Evolutionary conservation across 2,113 vertebrate genomes (phyloP), one percentile per base, ranked within the genome.

Genomic region (Danionella cerebrum): DNA sequence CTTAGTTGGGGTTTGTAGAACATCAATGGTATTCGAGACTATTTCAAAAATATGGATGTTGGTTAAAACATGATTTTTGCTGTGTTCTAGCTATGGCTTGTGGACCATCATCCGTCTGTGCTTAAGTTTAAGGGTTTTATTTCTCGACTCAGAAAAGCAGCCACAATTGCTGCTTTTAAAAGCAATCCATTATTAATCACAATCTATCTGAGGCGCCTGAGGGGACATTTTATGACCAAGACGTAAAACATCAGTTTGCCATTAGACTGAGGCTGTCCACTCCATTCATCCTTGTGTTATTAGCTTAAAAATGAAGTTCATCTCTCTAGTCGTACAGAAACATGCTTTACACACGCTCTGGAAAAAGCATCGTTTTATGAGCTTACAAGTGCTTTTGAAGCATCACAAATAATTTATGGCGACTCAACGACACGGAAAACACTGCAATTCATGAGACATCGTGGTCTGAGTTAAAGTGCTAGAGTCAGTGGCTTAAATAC

Each of bases 331-430:
- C 58, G 33, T 77, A 29, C 48, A 50, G 22, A 68, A 83, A 81
- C 76, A 80, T 9, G 42, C 80, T 75, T 81, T 75, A 69, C 39
- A 2, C 31, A 33, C 19, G 19, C 5, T 59, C 44, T 80, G 33
- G 79, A 67, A 85, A 44, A 76, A 51, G 44, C 72, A 80, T 76
- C 77, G 70, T 54, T n/a, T 50, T 41, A 64, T 55, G 69, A 69
- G 3, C 16, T 76, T 50, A n/a, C 25, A n/a, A 41, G 47, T 67
- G 71, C 60, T 73, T 78, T 78, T 72, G 33, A 57, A 55, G 22
- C 31, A 31, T 41, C 3, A 18, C 53, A 69, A 83, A 85, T 84
- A 76, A 86, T 84, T 85, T 8, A 85, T 79, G 44, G 51, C n/a
- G 65, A 63, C 63, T 76, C 69, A 80, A 76, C 83, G 60, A 54